phyloP scores from a whole-genome alignment of 2,113 vertebrate genomes.

The Corvus cornix region DNA sequence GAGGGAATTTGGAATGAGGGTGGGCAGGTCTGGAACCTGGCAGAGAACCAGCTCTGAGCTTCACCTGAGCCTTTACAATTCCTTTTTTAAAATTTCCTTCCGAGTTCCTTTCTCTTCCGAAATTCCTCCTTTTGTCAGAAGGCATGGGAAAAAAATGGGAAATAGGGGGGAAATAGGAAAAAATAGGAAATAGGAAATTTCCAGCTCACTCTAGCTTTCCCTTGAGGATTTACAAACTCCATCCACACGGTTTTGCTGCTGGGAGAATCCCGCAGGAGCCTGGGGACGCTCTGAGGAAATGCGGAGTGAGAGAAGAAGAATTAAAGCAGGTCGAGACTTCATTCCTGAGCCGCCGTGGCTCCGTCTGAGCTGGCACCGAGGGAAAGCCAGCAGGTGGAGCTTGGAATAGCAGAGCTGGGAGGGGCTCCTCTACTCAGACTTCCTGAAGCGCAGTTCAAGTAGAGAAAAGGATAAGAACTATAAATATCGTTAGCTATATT shows the following conservation, averaged over 20 bases:
- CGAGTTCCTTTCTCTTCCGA: not conserved
- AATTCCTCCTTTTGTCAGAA: not conserved
- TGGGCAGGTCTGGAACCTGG: not conserved
- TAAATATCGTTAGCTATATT: not conserved
- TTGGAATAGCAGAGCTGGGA: slow-evolving; percentile 45
- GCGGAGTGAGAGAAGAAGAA: not conserved
- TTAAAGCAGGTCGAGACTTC: not conserved
- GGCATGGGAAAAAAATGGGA: not conserved
- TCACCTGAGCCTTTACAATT: not conserved
- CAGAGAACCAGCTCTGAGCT: not conserved
- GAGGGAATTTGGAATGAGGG: not conserved
- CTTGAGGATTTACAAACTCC: not conserved
- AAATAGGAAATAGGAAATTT: not conserved
- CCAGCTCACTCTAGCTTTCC: not conserved
- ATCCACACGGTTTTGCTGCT: not conserved
- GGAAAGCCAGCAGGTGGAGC: slow-evolving; percentile 65
- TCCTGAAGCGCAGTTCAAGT: not conserved
- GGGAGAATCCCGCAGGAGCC: not conserved
- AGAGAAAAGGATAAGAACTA: not conserved
- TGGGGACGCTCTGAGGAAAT: not conserved
- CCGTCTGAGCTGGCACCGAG: not conserved
- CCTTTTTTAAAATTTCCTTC: not conserved
- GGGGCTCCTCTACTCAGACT: not conserved
- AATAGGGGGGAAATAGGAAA: no score
- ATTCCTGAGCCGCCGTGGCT: not conserved